phyloP scores from a whole-genome alignment of 2,797 vertebrate genomes.

The Microctenopoma stevenorrisi region DNA sequence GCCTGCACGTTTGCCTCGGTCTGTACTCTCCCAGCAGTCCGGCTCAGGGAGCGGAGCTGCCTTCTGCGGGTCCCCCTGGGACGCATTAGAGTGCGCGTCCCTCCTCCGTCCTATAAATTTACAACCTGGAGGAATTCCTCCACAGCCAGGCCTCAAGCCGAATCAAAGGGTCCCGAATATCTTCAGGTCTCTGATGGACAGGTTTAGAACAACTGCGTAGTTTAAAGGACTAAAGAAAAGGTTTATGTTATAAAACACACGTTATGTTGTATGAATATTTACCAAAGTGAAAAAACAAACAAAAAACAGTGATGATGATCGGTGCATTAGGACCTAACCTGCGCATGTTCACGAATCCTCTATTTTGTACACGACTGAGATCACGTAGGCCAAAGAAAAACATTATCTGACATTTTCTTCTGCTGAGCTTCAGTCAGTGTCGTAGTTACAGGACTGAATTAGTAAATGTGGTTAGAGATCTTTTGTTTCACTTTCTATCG shows the following conservation, averaged over 20 bases:
- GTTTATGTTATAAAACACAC: background rate
- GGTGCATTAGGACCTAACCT: background rate
- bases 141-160: slow-evolving; percentile 51
- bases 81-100: slow-evolving; percentile 69
- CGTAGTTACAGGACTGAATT: background rate
- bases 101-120: slow-evolving; percentile 68
- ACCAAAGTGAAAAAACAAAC: background rate
- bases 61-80: slow-evolving; percentile 67
- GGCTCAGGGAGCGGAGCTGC: slow-evolving; percentile 53
- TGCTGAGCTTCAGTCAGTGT: background rate
- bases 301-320: background rate
- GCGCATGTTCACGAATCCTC: background rate
- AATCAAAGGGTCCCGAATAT: background rate
- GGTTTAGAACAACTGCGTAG: background rate
- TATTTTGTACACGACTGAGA: slow-evolving; percentile 7
- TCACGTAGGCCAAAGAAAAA: slow-evolving; percentile 17
- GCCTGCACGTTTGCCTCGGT: slow-evolving; percentile 53
- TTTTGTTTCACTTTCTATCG: background rate
- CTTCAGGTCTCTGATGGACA: background rate
- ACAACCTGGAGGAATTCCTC: slow-evolving; percentile 77
- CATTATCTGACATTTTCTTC: background rate
- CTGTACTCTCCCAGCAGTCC: slow-evolving; percentile 58
- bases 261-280: background rate
- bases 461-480: background rate
- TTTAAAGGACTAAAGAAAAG: background rate